A percentile compares a stretch with the other conserved stretches of the same genome.
These are phyloP conservation scores for Hirtodrosophila trivittata DNA, from an alignment of 2,888 invertebrate genomes.

Conservation along the genomic window DNA sequence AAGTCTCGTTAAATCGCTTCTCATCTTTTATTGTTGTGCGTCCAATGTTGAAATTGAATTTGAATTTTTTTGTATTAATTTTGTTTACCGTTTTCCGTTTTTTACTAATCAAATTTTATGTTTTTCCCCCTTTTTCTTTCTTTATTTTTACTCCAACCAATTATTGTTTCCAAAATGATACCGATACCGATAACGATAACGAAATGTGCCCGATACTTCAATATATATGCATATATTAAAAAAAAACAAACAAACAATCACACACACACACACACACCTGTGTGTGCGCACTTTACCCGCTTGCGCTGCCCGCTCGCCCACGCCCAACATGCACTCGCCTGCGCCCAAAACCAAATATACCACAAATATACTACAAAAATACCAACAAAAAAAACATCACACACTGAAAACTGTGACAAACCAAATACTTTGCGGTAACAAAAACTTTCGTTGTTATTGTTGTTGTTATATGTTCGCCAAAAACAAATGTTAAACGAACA, in stretches of 20 bases:
- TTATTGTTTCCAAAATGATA: conserved; percentile 83
- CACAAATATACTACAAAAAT: conserved; percentile 33
- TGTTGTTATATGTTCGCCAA: conserved; percentile 70
- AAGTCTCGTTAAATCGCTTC: conserved; percentile 27
- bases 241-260: not conserved
- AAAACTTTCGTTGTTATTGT: conserved; percentile 73
- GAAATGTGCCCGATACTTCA: conserved; percentile 41
- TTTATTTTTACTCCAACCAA: conserved; percentile 39
- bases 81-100: conserved; percentile 64
- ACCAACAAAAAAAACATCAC: conserved; percentile 40
- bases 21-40: conserved; percentile 41
- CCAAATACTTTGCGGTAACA: conserved; percentile 70
- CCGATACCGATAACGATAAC: conserved; percentile 83
- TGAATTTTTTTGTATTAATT: conserved; percentile 53
- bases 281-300: conserved; percentile 38
- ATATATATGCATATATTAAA: conserved; percentile 16
- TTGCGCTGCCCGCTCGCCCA: conserved; percentile 65
- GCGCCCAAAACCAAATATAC: conserved; percentile 45
- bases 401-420: conserved; percentile 43
- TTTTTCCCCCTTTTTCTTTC: conserved; percentile 63
- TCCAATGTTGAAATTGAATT: conserved; percentile 27
- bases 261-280: conserved; percentile 14
- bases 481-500: conserved; percentile 13
- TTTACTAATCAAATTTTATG: conserved; percentile 75
- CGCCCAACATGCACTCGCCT: conserved; percentile 67